Evolutionary conservation across 2,113 vertebrate genomes (phyloP), one percentile per base, ranked within the genome.

Genomic region (Cyanoramphus novaezelandiae): DNA sequence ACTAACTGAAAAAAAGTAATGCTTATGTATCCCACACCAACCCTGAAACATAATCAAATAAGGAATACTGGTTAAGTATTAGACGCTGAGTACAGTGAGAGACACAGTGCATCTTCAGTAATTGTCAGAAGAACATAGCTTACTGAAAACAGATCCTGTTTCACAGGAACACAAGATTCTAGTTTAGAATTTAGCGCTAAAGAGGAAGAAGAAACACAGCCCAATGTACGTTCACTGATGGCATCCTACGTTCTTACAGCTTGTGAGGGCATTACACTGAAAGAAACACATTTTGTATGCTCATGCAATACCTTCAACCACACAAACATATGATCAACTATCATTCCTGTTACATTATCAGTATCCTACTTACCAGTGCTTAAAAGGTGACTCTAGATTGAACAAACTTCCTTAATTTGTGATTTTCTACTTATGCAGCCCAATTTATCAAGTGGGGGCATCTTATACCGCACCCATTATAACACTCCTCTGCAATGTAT

Each of bases 371-470:
- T 67, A 92, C 3, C 24, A 68, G 67, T 47, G 53, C 50, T 72
- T 95, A 69, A 93, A 82, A 97, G 72, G 75, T 78, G 70, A 86
- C 74, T 97, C 55, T 91, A 93, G 62, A 86, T 17, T 53, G 68
- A 98, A 44, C 67, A 89, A 93, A 95, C 49, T 97, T 71, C 69
- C 46, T 95, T 95, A 86, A 95, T 96, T 76, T 92, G 79, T 90
- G 93, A 93, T 71, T 96, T 97, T 95, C 89, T 91, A 91, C 93
- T 91, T 94, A 93, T 65, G 88, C 93, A 95, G 41, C 87, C 86
- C 2, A 9, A 95, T 72, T 82, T 95, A 92, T 44, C 65, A 92
- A 92, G 57, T 47, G 43, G 95, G 82, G 46, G 33, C 85, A 97
- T 92, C 80, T 91, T 89, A 72, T 64, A 95, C 90, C 96, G 93